phyloP scores from a whole-genome alignment of 2,797 vertebrate genomes.

The Geotrypetes seraphini region DNA sequence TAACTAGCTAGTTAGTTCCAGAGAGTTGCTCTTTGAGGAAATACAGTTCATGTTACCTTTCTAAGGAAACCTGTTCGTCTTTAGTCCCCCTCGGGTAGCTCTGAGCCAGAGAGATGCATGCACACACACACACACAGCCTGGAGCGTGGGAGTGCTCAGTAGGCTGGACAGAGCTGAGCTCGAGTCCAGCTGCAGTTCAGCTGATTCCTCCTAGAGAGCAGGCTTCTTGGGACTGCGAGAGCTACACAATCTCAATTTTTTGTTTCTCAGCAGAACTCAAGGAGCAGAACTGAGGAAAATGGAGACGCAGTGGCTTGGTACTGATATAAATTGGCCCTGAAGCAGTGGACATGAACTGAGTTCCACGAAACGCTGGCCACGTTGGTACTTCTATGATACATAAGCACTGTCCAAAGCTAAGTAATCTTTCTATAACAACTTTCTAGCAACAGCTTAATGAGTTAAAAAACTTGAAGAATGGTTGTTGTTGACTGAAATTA shows the following conservation, averaged over 20 bases:
- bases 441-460: too few species aligned
- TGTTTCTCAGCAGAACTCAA: slow-evolving; percentile 4
- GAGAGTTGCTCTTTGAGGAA: slow-evolving; percentile 39
- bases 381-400: too few species aligned
- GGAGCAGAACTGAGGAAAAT: slow-evolving; percentile 28
- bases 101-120: slow-evolving; percentile 23
- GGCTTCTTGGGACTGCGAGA: slow-evolving; percentile 2
- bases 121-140: slow-evolving; percentile 26
- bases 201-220: slow-evolving; percentile 9
- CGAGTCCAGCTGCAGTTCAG: slow-evolving; percentile 21
- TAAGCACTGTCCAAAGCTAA: too few species aligned
- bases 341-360: too few species aligned
- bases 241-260: not conserved
- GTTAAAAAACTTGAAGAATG: too few species aligned
- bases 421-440: too few species aligned
- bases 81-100: slow-evolving; percentile 26
- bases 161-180: slow-evolving; percentile 35
- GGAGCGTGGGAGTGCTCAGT: slow-evolving; percentile 27
- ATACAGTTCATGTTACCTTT: slow-evolving; percentile 54
- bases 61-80: slow-evolving; percentile 59
- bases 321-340: too few species aligned
- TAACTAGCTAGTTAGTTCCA: slow-evolving; percentile 25
- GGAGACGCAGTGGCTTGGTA: slow-evolving; percentile 50
- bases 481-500: too few species aligned
- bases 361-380: too few species aligned